Percentiles rank a stretch among this genome's conserved stretches.
These are phyloP conservation scores for Polypterus senegalus DNA, from an alignment of 2,113 vertebrate genomes.

Conservation along the genomic window DNA sequence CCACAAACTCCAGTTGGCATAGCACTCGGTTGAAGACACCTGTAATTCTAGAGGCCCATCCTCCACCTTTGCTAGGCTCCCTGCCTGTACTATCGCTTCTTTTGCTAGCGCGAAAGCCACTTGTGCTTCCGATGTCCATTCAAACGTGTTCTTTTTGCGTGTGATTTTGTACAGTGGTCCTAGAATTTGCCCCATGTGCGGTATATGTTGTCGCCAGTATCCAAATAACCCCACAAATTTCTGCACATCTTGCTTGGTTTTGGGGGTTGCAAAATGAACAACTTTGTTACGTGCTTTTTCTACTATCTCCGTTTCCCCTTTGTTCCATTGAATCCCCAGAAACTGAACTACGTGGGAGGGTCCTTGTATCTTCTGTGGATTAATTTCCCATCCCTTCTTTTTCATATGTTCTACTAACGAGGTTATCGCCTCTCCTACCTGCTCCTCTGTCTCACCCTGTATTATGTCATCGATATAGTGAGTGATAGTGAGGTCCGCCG, in stretches of 20 bases:
- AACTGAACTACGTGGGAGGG: background rate
- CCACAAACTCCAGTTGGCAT: background rate
- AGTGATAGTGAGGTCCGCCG: background rate
- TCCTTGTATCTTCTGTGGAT: background rate
- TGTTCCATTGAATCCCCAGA: background rate
- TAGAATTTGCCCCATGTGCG: no score
- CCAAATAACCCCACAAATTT: background rate
- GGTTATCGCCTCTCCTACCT: background rate
- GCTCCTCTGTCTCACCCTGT: background rate
- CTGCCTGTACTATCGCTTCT: background rate
- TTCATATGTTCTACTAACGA: background rate
- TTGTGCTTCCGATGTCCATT: background rate
- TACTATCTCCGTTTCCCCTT: background rate
- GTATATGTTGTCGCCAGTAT: no score
- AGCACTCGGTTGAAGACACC: background rate
- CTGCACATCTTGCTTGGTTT: background rate
- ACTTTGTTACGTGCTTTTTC: background rate
- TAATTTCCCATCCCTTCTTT: conserved; percentile 5
- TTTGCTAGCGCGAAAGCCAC: background rate
- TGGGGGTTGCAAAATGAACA: background rate
- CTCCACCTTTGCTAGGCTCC: background rate
- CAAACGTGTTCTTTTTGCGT: background rate
- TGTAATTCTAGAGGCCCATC: background rate
- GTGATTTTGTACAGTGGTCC: background rate
- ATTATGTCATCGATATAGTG: background rate